Base-by-base conservation (phyloP, 2,888 invertebrate genomes). In the Xanthia togata region DNA sequence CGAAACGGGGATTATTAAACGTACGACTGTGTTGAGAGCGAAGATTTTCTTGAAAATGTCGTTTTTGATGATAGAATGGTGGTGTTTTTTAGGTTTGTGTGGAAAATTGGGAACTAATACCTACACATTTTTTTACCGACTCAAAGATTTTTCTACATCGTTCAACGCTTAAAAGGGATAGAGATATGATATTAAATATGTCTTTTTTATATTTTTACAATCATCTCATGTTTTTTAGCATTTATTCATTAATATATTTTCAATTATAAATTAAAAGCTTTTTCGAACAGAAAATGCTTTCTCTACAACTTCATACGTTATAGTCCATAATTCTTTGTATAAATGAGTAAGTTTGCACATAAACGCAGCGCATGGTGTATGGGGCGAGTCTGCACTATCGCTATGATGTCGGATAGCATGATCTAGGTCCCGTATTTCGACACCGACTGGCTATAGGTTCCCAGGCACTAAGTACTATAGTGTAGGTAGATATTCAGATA, bases 351-450 rank as follows among this genome's bases (percentile, higher is more conserved):
- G 59, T n/a, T 9, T 31, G 73, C 79, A 76, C 81, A 60, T 26
- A 26, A 69, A 69, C 31, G 67, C 62, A 71, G 81, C 69, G 72
- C 41, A 62, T 72, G 74, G 26, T 65, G 68, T 70, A 50, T 68
- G 77, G 60, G 41, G 74, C 69, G 59, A 69, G 78, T 31, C n/a
- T 63, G 17, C 59, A 60, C 74, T 84, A 86, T 85, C 86, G 76
- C 50, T 69, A 73, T 78, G 85, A 88, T 87, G 78, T 70, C 72
- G 50, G 87, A 87, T 89, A 84, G 53, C 55, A 76, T 73, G 76
- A 74, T 79, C 73, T 78, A 79, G 81, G 84, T 85, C 70, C 83
- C 84, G 79, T 81, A 77, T 79, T 88, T 89, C 87, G 68, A 88
- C 87, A 89, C 81, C 73, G 47, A 57, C 35, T 69, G 20, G 59